Evolutionary conservation across 2,797 vertebrate genomes (phyloP).

Genomic region (Gymnothorax javanicus): DNA sequence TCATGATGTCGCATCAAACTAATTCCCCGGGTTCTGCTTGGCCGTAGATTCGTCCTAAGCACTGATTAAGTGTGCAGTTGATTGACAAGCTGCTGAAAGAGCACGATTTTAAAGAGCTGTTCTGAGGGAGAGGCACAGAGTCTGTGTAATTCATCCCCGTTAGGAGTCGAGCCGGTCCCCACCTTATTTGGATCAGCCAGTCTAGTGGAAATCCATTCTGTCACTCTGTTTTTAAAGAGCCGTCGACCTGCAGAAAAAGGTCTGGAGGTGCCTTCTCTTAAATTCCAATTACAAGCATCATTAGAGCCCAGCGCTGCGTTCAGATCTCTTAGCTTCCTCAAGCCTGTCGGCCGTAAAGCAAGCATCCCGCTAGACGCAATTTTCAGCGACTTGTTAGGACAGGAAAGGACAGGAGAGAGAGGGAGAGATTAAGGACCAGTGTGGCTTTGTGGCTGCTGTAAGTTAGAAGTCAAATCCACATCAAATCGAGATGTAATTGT

Average conservation of each 20-base stretch:
- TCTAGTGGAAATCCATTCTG: not conserved
- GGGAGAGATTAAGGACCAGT: not conserved
- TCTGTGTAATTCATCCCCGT: conserved; percentile 4
- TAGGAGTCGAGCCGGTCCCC: not conserved
- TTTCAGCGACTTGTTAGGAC: not conserved
- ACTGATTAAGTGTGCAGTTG: not conserved
- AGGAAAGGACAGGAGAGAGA: not conserved
- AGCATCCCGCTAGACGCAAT: not conserved
- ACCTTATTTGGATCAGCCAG: not conserved
- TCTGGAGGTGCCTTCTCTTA: not conserved
- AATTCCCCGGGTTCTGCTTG: not conserved
- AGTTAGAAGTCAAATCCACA: not conserved
- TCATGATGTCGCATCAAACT: not conserved
- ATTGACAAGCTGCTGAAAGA: not conserved
- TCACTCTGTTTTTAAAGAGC: conserved; percentile 3
- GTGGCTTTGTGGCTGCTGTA: not conserved
- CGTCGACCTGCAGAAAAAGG: not conserved
- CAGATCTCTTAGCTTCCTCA: not conserved
- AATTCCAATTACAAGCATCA: conserved; percentile 12
- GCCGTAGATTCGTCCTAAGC: not conserved
- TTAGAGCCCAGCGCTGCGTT: not conserved
- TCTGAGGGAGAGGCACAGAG: not conserved
- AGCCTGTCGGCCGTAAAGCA: not conserved
- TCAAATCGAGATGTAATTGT: not conserved
- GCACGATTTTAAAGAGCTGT: not conserved